phyloP scores from a whole-genome alignment of 2,888 invertebrate species.

The Troides helena region DNA sequence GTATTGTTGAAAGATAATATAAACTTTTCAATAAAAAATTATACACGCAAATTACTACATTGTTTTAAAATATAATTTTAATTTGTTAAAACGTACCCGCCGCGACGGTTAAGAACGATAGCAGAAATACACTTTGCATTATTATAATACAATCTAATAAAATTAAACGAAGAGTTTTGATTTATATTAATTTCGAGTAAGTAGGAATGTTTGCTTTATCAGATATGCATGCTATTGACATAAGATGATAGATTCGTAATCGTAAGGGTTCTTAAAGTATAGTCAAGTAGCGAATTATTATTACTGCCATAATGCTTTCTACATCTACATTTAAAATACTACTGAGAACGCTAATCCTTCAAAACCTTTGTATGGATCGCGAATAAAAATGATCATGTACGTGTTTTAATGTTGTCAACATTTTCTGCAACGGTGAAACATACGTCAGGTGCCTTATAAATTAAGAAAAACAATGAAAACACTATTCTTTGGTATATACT shows the following conservation, averaged over 20 bases:
- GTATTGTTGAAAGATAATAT: too few relatives aligned
- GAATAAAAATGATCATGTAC: too few relatives aligned
- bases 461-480: slow-evolving; percentile 37
- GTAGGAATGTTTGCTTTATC: background rate
- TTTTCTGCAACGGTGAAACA: too few relatives aligned
- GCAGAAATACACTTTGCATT: background rate
- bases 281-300: background rate
- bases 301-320: background rate
- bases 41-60: too few relatives aligned
- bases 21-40: too few relatives aligned
- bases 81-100: background rate
- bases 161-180: background rate
- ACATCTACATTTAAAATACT: background rate
- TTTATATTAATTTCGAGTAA: background rate
- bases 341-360: too few relatives aligned
- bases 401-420: too few relatives aligned
- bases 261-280: background rate
- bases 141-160: background rate
- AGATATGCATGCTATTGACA: background rate
- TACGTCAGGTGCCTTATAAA: too few relatives aligned
- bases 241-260: background rate
- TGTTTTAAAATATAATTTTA: too few relatives aligned
- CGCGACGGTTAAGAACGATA: background rate
- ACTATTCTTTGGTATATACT: slow-evolving; percentile 58
- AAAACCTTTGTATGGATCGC: too few relatives aligned